phyloP scores from a whole-genome alignment of 2,113 vertebrate genomes.

The Gulo gulo region DNA sequence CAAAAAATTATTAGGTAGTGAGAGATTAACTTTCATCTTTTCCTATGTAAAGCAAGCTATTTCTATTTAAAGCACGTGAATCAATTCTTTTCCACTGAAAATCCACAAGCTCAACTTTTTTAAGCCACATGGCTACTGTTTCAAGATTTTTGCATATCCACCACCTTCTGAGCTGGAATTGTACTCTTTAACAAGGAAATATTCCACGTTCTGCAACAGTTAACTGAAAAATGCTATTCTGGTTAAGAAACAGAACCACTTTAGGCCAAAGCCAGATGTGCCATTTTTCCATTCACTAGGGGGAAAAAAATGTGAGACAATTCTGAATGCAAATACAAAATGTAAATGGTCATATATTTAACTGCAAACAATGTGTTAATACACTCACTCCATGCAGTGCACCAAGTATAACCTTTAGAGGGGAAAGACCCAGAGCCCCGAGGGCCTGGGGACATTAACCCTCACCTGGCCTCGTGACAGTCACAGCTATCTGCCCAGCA shows the following conservation, averaged over 20 bases:
- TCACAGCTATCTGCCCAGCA: constrained; percentile 88
- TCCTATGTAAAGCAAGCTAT: neutral
- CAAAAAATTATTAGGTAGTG: neutral
- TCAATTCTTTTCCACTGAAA: neutral
- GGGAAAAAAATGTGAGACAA: neutral
- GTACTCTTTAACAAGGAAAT: neutral
- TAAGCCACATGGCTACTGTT: neutral
- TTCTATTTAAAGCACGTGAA: neutral
- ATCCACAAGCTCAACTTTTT: neutral
- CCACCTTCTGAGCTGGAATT: neutral
- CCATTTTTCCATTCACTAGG: neutral
- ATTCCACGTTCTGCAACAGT: neutral
- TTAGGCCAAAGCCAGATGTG: neutral
- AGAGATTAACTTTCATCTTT: neutral
- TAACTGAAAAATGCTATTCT: neutral
- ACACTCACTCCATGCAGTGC: neutral
- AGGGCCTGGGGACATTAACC: neutral
- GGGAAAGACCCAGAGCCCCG: neutral
- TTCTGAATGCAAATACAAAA: neutral
- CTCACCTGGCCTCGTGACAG: constrained; percentile 90
- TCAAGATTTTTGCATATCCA: neutral
- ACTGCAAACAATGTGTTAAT: neutral
- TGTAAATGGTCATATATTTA: neutral
- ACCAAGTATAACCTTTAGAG: neutral
- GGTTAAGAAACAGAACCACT: neutral